phyloP scores from a whole-genome alignment of 1,140 invertebrate genomes.

The Drosophila yakuba region DNA sequence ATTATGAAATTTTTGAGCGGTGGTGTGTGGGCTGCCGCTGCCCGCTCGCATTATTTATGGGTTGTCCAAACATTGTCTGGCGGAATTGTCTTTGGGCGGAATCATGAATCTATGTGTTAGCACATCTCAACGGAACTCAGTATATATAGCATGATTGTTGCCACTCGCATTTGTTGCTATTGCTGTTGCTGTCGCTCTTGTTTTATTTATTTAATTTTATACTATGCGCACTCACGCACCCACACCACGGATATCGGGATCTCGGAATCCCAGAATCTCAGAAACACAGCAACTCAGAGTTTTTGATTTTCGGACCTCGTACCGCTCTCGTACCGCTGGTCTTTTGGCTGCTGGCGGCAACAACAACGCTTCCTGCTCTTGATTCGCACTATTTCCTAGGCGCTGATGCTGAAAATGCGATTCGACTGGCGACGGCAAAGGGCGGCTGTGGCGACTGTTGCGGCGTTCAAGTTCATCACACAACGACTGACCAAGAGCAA shows the following conservation, averaged over 20 bases:
- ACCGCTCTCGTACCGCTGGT: slow-evolving; percentile 18
- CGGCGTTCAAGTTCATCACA: slow-evolving; percentile 59
- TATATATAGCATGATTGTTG: slow-evolving; percentile 55
- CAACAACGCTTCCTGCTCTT: slow-evolving; percentile 72
- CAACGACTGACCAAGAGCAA: slow-evolving; percentile 82
- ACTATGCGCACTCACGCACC: slow-evolving; percentile 81
- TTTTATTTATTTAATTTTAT: slow-evolving; percentile 77
- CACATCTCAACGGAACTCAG: slow-evolving; percentile 57
- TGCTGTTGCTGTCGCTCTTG: slow-evolving; percentile 36
- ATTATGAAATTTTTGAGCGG: slow-evolving; percentile 59
- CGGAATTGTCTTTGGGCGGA: slow-evolving; percentile 34
- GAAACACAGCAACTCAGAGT: background rate
- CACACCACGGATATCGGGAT: slow-evolving; percentile 34
- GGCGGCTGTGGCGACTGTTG: slow-evolving; percentile 37
- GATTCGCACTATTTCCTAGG: slow-evolving; percentile 54
- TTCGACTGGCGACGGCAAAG: slow-evolving; percentile 8
- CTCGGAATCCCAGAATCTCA: background rate
- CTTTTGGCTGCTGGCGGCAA: slow-evolving; percentile 4
- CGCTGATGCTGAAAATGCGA: slow-evolving; percentile 51
- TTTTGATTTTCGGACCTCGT: slow-evolving; percentile 1
- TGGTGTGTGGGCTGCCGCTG: slow-evolving; percentile 43
- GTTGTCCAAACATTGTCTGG: slow-evolving; percentile 68
- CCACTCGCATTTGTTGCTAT: slow-evolving; percentile 60
- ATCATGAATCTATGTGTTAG: slow-evolving; percentile 62
- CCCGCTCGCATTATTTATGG: slow-evolving; percentile 49